A percentile compares a stretch with the other conserved stretches of the same genome.
These are phyloP conservation scores for Columba janthina DNA, from an alignment of 2,113 vertebrate genomes.

Conservation along the genomic window DNA sequence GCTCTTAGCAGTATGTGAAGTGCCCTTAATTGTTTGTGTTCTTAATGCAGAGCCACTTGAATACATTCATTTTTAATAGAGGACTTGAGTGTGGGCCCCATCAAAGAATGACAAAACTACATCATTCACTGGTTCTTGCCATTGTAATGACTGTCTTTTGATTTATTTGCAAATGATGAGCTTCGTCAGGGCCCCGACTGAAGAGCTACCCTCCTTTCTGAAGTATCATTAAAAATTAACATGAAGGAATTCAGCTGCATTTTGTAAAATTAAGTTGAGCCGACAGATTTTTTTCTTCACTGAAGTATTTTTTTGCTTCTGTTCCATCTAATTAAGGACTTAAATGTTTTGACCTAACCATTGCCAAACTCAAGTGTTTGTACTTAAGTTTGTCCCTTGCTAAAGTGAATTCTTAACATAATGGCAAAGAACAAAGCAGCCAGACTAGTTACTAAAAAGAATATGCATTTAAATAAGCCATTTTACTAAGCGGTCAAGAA, in stretches of 20 bases:
- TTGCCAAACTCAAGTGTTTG: slow-evolving; percentile 68
- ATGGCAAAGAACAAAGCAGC: slow-evolving; percentile 52
- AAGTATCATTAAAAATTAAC: slow-evolving; percentile 73
- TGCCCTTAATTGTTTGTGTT: slow-evolving; percentile 84
- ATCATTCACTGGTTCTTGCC: slow-evolving; percentile 72
- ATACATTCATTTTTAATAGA: slow-evolving; percentile 86
- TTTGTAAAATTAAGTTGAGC: slow-evolving; percentile 66
- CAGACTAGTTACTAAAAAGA: slow-evolving; percentile 42
- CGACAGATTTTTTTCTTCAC: neutral
- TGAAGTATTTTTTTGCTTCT: slow-evolving; percentile 36
- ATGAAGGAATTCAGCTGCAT: slow-evolving; percentile 72
- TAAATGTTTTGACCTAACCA: slow-evolving; percentile 76
- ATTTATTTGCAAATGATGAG: slow-evolving; percentile 83
- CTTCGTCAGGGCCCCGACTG: slow-evolving; percentile 71
- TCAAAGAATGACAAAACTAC: slow-evolving; percentile 78
- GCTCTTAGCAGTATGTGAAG: slow-evolving; percentile 79
- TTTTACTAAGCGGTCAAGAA: slow-evolving; percentile 31
- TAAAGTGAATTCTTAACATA: slow-evolving; percentile 67
- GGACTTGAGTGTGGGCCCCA: slow-evolving; percentile 75
- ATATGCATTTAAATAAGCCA: slow-evolving; percentile 44
- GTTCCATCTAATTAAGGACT: slow-evolving; percentile 72
- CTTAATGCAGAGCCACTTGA: slow-evolving; percentile 81
- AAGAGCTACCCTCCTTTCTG: slow-evolving; percentile 66
- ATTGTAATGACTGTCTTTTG: slow-evolving; percentile 75
- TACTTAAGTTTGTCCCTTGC: slow-evolving; percentile 70